Evolutionary conservation across 2,888 invertebrate species (phyloP).

Genomic region (Pollenia griseotomentosa): DNA sequence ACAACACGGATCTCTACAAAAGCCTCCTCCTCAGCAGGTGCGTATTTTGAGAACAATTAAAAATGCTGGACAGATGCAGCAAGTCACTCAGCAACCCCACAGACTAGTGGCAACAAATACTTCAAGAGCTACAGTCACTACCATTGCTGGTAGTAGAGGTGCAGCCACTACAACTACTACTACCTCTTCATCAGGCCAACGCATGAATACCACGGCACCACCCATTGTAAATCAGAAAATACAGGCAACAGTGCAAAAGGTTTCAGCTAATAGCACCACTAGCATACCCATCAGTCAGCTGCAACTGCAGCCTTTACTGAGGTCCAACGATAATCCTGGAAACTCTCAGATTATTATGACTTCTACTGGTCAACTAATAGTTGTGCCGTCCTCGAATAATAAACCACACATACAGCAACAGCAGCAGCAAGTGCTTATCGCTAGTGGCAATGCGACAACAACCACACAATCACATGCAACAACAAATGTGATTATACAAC

Average conservation of each 20-base stretch:
- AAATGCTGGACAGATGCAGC: conserved; percentile 78
- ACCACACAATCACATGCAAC: conserved; percentile 69
- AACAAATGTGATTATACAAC: conserved; percentile 75
- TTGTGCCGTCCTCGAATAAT: conserved; percentile 80
- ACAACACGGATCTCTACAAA: conserved; percentile 76
- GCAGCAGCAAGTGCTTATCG: conserved; percentile 75
- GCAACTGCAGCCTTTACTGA: conserved; percentile 80
- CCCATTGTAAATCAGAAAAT: conserved; percentile 85
- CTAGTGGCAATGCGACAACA: conserved; percentile 68
- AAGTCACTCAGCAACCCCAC: conserved; percentile 72
- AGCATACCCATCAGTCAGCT: conserved; percentile 77
- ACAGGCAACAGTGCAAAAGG: conserved; percentile 76
- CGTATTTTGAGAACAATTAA: conserved; percentile 82
- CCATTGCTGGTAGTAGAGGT: conserved; percentile 89
- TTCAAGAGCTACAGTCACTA: conserved; percentile 91
- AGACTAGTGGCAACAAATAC: conserved; percentile 86
- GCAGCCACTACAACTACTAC: conserved; percentile 77
- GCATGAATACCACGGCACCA: conserved; percentile 81
- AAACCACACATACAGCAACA: conserved; percentile 77
- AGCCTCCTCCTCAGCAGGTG: conserved; percentile 73
- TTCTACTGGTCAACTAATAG: conserved; percentile 83
- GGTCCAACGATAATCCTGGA: conserved; percentile 74
- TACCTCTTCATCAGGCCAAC: conserved; percentile 67
- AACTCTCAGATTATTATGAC: conserved; percentile 84
- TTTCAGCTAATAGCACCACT: conserved; percentile 76